These are phyloP conservation scores for Trachelus tabidus DNA, from an alignment of 2,888 invertebrate genomes.

Conservation along the genomic window DNA sequence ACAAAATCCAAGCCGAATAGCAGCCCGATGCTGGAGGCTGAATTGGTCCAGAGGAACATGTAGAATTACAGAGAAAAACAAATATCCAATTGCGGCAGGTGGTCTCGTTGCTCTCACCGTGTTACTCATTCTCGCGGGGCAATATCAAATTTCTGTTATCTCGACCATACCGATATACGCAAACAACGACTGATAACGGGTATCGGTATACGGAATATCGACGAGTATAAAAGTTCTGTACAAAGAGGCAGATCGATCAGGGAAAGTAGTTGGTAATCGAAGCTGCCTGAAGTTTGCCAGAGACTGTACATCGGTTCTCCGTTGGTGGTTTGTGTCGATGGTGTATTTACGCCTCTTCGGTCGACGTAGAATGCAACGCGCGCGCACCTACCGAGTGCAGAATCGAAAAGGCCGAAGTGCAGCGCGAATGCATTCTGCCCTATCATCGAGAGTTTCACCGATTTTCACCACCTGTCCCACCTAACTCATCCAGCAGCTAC, in stretches of 20 bases:
- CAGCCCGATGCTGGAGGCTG: no score
- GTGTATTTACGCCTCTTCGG: conserved; percentile 46
- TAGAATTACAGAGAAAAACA: conserved; percentile 3
- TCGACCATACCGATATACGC: accelerated
- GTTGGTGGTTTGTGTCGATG: conserved; percentile 43
- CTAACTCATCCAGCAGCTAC: no score
- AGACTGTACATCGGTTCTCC: conserved; percentile 37
- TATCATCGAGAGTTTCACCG: no score
- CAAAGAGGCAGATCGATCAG: background rate
- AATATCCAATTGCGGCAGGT: conserved; percentile 6
- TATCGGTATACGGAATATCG: no score
- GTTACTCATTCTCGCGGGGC: no score
- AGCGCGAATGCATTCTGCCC: no score
- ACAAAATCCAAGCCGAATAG: conserved; percentile 27
- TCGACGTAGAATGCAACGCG: conserved; percentile 37
- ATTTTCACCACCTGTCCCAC: no score
- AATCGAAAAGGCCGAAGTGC: no score
- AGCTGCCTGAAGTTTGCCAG: conserved; percentile 11
- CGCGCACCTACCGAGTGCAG: background rate
- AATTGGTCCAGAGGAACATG: no score
- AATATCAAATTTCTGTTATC: no score
- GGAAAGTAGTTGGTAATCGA: background rate
- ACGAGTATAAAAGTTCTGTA: background rate
- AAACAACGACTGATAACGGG: no score
- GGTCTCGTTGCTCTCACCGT: background rate